A percentile compares a stretch with the other conserved stretches of the same genome.
Evolutionary conservation across 2,113 vertebrate genomes (phyloP).

Genomic region (Nanorana parkeri): DNA sequence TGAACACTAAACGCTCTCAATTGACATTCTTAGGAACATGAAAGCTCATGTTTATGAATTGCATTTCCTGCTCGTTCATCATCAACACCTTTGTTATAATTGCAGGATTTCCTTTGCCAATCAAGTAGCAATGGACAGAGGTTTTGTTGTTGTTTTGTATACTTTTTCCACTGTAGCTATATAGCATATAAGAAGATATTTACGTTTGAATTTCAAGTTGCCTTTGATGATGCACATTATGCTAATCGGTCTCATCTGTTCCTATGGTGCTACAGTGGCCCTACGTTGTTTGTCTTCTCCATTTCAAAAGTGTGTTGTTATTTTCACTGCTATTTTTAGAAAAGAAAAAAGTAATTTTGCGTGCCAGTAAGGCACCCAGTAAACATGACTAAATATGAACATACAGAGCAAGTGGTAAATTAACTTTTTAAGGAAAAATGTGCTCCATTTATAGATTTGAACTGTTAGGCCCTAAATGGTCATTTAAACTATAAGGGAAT

Average conservation of each 20-base stretch:
- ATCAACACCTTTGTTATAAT: conserved; percentile 53
- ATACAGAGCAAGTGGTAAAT: background rate
- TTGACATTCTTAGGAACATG: conserved; percentile 39
- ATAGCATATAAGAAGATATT: background rate
- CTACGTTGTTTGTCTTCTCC: background rate
- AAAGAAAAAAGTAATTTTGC: background rate
- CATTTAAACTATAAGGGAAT: background rate
- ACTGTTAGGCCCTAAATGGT: background rate
- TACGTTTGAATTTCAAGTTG: background rate
- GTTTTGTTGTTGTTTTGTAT: conserved; percentile 12
- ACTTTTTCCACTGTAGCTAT: background rate
- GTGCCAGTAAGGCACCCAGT: background rate
- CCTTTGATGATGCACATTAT: conserved; percentile 22
- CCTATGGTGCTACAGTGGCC: background rate
- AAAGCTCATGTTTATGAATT: conserved; percentile 36
- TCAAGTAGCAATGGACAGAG: conserved; percentile 12
- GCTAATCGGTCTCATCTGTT: conserved; percentile 22
- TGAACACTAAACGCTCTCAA: conserved; percentile 1
- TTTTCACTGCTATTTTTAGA: background rate
- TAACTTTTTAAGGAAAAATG: background rate
- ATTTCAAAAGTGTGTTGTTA: background rate
- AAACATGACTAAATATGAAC: conserved; percentile 10
- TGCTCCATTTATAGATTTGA: too few relatives aligned
- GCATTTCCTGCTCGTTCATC: conserved; percentile 44
- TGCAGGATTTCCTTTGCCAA: conserved; percentile 56